Conservation (phyloP, 2,113 vertebrate genomes). For the Pomatostomus ruficeps region DNA sequence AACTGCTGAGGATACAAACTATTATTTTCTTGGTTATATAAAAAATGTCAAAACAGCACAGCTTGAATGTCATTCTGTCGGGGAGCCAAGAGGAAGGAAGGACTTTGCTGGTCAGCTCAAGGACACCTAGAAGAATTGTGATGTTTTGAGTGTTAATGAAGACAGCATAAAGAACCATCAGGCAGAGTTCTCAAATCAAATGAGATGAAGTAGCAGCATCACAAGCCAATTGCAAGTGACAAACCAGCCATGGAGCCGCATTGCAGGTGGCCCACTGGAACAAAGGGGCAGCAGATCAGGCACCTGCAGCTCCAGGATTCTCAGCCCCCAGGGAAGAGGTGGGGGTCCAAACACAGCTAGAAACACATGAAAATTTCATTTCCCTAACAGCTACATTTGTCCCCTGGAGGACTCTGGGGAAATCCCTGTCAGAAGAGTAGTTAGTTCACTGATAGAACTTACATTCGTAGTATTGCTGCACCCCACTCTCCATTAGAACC, state of each 20-base stretch:
- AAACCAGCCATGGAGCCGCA: neutral
- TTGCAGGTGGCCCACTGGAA: neutral
- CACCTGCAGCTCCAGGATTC: neutral
- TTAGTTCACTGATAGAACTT: neutral
- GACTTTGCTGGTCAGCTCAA: neutral
- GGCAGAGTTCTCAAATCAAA: neutral
- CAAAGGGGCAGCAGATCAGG: neutral
- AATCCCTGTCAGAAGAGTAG: neutral
- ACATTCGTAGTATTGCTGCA: neutral
- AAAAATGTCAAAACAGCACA: neutral
- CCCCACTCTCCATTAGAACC: neutral
- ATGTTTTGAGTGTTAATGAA: neutral
- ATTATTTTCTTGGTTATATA: neutral
- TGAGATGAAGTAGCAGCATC: neutral
- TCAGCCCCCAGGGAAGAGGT: neutral
- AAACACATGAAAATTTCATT: neutral
- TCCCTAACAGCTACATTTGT: neutral
- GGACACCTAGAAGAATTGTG: neutral
- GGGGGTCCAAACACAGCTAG: neutral
- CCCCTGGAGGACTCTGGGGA: neutral
- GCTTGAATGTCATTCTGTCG: neutral
- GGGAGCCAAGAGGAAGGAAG: neutral
- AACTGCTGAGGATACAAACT: neutral
- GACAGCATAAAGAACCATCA: neutral
- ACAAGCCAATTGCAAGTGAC: neutral